Evolutionary conservation across 2,113 vertebrate species (phyloP).

Genomic region (Promerops cafer): DNA sequence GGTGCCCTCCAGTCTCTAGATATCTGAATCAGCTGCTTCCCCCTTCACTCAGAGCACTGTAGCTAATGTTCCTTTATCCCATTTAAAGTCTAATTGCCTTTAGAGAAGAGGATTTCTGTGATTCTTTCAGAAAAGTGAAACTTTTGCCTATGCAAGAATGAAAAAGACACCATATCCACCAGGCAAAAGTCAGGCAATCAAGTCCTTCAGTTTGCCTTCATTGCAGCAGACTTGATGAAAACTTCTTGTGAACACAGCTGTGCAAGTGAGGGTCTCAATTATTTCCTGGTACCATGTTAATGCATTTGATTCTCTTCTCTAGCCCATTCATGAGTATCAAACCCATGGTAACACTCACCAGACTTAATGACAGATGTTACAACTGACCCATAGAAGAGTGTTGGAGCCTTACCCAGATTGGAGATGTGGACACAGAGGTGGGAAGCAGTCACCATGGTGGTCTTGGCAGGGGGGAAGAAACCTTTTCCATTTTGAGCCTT

Average conservation of each 20-base stretch:
- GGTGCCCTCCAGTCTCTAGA: background rate
- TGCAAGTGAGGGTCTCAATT: background rate
- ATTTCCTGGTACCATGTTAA: background rate
- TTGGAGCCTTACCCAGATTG: background rate
- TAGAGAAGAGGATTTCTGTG: background rate
- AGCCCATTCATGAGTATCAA: background rate
- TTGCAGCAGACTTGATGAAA: background rate
- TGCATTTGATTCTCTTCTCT: background rate
- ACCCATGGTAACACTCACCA: background rate
- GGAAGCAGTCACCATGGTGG: background rate
- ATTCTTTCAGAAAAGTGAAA: background rate
- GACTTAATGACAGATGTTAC: background rate
- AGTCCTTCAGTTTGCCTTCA: background rate
- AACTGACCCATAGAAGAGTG: background rate
- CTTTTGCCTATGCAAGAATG: background rate
- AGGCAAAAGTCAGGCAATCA: background rate
- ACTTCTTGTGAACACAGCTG: background rate
- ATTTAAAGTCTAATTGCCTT: background rate
- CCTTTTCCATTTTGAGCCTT: background rate
- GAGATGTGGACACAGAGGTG: background rate
- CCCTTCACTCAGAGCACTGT: background rate
- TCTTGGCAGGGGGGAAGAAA: fast-evolving
- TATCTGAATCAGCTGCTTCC: conserved; percentile 13
- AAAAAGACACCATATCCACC: background rate
- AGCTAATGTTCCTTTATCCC: conserved; percentile 5